Base-by-base conservation (phyloP, 2,113 vertebrate species). In the Oophaga pumilio region DNA sequence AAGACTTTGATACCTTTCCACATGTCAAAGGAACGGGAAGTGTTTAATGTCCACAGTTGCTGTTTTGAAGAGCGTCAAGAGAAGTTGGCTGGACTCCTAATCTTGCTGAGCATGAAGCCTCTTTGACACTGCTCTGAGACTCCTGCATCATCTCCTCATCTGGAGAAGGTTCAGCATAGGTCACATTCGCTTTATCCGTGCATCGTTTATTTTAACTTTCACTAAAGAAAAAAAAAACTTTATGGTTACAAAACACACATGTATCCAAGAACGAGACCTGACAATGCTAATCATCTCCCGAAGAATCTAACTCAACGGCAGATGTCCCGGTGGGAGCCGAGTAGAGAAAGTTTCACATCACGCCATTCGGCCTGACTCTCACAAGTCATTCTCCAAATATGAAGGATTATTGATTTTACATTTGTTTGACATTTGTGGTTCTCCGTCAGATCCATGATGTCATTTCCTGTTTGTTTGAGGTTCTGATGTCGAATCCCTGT, bases 151-250 rank as follows among this genome's bases (percentile, higher is more conserved):
- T 60, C 59, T 28, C 84, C n/a, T 78, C 73, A 78, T 86, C 59
- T 78, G 84, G 84, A 78, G 74, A 78, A 17, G 52, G 74, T 74
- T 86, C 84, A 86, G 33, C 8, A 78, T 78, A 10, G 84, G 73
- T 86, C 84, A 64, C 43, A 28, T 24, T 49, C 6, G 20, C 84
- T 28, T 52, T 86, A 66, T 68, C 71, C 84, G 33, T n/a, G 7
- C 84, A 52, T 77, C 59, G 73, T 85, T 85, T 85, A 77, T 60
- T 76, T 77, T 86, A 77, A 86, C 84, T 86, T 77, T 86, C 84
- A 78, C 84, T 66, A 57, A 85, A 43, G 5, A 43, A 43, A 43
- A 43, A 43, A 43, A 43, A 43, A 85, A 18, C 28, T 74, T 60
- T 26, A 20, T 76, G 20, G 57, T 53, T 78, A 77, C 74, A 64